Percentiles rank a stretch among this genome's conserved stretches.
Conservation (phyloP, 2,888 invertebrate genomes). For the Chrysolina haemoptera region DNA sequence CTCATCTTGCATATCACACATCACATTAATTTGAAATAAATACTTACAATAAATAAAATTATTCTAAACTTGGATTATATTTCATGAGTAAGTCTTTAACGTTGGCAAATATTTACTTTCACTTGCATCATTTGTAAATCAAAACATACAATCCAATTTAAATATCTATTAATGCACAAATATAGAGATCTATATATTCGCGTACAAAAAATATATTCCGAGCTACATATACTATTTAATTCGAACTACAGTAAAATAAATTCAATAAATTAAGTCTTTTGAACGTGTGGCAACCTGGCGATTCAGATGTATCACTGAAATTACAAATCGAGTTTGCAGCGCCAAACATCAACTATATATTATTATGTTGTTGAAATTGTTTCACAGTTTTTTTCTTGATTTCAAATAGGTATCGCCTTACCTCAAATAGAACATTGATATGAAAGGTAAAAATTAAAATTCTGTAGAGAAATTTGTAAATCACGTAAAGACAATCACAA, state of each 20-base stretch:
- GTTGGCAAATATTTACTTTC: background rate
- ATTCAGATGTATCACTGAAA: no score
- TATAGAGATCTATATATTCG: constrained; percentile 46
- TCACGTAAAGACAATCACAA: no score
- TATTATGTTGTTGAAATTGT: no score
- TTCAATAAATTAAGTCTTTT: no score
- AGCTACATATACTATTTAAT: background rate
- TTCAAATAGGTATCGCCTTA: no score
- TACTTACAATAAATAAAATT: background rate
- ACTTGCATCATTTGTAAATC: background rate
- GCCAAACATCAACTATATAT: no score
- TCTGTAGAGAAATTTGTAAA: no score
- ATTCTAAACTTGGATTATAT: constrained; percentile 3
- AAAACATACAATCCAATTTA: background rate
- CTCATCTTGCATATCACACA: background rate
- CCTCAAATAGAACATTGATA: no score
- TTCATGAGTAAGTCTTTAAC: background rate
- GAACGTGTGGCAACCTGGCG: no score
- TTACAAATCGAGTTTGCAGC: no score
- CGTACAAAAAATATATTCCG: constrained; percentile 52
- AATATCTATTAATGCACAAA: constrained; percentile 49
- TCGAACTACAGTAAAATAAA: background rate
- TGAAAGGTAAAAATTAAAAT: no score
- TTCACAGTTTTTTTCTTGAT: no score
- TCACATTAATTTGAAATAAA: background rate